A percentile compares a stretch with the other conserved stretches of the same genome.
phyloP scores from a whole-genome alignment of 2,113 vertebrate genomes.

The Caranx melampygus region DNA sequence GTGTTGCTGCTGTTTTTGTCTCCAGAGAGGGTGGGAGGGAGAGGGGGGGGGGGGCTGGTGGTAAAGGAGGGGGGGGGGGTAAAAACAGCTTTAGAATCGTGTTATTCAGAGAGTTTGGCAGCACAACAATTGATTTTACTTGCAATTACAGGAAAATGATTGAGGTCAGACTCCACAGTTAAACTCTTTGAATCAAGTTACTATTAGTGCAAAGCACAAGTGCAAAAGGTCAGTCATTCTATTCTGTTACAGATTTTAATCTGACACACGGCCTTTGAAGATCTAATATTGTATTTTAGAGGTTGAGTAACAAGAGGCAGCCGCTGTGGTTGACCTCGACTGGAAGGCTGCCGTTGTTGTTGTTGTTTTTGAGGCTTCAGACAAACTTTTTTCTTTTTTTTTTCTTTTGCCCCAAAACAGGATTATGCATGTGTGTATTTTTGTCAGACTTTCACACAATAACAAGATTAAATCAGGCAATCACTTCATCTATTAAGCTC shows the following conservation, averaged over 20 bases:
- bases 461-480: slow-evolving; percentile 1
- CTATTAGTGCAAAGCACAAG: slow-evolving; percentile 10
- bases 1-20: slow-evolving; percentile 36
- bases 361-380: neutral
- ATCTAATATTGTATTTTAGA: neutral
- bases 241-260: slow-evolving; percentile 1
- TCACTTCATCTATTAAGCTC: neutral
- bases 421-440: neutral
- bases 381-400: neutral
- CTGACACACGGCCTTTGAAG: neutral
- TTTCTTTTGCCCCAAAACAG: neutral
- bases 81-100: slow-evolving; percentile 21
- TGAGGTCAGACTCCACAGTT: slow-evolving; percentile 25
- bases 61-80: neutral
- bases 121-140: slow-evolving; percentile 50
- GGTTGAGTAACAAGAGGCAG: neutral
- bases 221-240: neutral
- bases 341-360: neutral
- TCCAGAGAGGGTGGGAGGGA: slow-evolving; percentile 2
- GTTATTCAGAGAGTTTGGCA: slow-evolving; percentile 52
- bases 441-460: slow-evolving; percentile 12
- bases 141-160: slow-evolving; percentile 45
- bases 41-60: slow-evolving; percentile 9
- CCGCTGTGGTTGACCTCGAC: neutral
- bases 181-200: neutral